These are phyloP conservation scores for Pseudomugil gertrudae DNA, from an alignment of 2,797 vertebrate genomes.

Conservation along the genomic window DNA sequence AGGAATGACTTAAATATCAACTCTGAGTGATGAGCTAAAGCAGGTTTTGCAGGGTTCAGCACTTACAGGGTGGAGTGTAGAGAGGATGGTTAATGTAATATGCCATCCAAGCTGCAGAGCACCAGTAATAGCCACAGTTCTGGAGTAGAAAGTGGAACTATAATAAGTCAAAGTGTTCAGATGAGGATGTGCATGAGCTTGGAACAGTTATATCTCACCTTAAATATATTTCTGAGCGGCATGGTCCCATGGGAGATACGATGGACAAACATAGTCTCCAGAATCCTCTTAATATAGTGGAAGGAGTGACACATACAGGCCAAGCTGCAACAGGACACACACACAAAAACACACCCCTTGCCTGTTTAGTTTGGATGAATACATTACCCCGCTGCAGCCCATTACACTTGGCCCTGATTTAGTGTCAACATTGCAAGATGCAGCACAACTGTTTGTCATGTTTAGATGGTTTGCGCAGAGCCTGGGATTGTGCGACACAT, in stretches of 20 bases:
- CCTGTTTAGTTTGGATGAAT: conserved; percentile 42
- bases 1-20: conserved; percentile 25
- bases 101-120: conserved; percentile 94
- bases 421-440: conserved; percentile 38
- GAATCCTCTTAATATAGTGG: conserved; percentile 91
- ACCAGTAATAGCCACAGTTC: conserved; percentile 97
- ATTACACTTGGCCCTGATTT: conserved; percentile 43
- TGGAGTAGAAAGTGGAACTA: conserved; percentile 71
- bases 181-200: conserved; percentile 6
- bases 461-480: conserved; percentile 35
- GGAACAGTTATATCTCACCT: conserved; percentile 74
- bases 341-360: conserved; percentile 13
- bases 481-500: conserved; percentile 28
- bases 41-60: conserved; percentile 19
- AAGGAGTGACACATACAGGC: conserved; percentile 92
- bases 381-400: conserved; percentile 17
- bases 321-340: conserved; percentile 77
- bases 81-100: conserved; percentile 98
- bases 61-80: conserved; percentile 92
- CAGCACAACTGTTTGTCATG: conserved; percentile 27
- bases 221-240: conserved; percentile 93
- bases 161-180: conserved; percentile 47
- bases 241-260: conserved; percentile 94
- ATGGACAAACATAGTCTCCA: conserved; percentile 92
- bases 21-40: conserved; percentile 24